Evolutionary conservation across 2,888 invertebrate species (phyloP).

Genomic region (Cremastinae sp.): DNA sequence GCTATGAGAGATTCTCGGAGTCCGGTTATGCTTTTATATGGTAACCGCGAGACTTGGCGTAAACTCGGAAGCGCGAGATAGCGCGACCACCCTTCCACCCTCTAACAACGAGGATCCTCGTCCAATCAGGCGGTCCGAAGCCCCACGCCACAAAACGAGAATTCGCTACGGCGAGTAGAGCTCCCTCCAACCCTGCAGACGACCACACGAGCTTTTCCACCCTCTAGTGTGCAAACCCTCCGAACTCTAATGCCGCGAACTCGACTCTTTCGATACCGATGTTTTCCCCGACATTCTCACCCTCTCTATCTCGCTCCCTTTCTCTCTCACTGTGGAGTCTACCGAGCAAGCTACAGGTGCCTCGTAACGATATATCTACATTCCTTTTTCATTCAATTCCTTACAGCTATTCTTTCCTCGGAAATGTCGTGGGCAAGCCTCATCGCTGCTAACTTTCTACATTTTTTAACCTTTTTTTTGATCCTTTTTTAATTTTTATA

Average conservation of each 20-base stretch:
- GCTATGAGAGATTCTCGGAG: slow-evolving; percentile 70
- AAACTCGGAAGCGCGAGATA: slow-evolving; percentile 57
- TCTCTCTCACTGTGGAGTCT: no score
- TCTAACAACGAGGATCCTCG: slow-evolving; percentile 67
- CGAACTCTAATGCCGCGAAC: slow-evolving; percentile 31
- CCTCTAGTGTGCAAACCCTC: slow-evolving; percentile 41
- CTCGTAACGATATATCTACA: slow-evolving; percentile 29
- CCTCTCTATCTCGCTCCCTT: no score
- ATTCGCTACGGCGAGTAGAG: slow-evolving; percentile 36
- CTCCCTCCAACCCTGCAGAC: slow-evolving; percentile 39
- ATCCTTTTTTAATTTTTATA: no score
- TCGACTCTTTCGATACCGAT: slow-evolving; percentile 49
- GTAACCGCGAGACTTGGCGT: slow-evolving; percentile 69
- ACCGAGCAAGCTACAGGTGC: slow-evolving; percentile 61
- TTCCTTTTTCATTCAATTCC: slow-evolving; percentile 38
- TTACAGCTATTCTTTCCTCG: no score
- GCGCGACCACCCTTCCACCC: slow-evolving; percentile 53
- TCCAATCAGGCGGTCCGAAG: slow-evolving; percentile 69
- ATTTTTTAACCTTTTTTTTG: no score
- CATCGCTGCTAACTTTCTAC: no score
- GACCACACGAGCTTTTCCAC: slow-evolving; percentile 38
- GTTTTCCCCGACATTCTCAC: slow-evolving; percentile 26
- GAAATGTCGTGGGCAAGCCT: no score
- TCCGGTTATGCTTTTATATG: slow-evolving; percentile 74
- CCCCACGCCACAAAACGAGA: slow-evolving; percentile 56